Evolutionary conservation across 2,888 invertebrate species (phyloP).

Genomic region (Dioctria linearis): DNA sequence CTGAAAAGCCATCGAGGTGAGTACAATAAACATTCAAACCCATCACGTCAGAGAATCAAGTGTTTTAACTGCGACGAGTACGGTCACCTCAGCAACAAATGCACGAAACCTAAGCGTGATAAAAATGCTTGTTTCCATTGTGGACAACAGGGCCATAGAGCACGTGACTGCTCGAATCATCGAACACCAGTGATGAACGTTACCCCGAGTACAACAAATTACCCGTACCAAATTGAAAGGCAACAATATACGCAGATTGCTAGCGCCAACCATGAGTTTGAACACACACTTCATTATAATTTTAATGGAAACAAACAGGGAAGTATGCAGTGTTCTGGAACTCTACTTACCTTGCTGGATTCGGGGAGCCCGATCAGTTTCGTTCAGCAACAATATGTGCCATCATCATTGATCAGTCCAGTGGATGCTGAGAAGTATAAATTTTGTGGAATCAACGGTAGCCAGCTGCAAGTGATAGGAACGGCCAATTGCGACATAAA

Average conservation of each 20-base stretch:
- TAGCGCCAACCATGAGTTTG: no score
- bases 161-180: background rate
- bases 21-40: background rate
- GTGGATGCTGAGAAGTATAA: constrained; percentile 42
- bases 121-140: constrained; percentile 20
- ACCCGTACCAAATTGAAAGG: no score
- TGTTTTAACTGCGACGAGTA: constrained; percentile 25
- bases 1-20: background rate
- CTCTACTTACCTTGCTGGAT: constrained; percentile 47
- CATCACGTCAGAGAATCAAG: no score
- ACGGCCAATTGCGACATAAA: constrained; percentile 45
- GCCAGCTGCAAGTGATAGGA: constrained; percentile 50
- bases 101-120: background rate
- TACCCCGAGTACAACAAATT: no score
- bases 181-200: background rate
- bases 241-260: background rate
- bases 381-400: constrained; percentile 41
- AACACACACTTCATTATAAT: no score
- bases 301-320: background rate
- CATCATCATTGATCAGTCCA: no score
- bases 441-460: constrained; percentile 55
- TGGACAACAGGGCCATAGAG: constrained; percentile 1
- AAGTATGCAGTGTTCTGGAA: constrained; percentile 4
- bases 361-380: constrained; percentile 33
- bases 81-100: constrained; percentile 25